Conservation (phyloP, 2,113 vertebrate species). For the Camelus dromedarius region DNA sequence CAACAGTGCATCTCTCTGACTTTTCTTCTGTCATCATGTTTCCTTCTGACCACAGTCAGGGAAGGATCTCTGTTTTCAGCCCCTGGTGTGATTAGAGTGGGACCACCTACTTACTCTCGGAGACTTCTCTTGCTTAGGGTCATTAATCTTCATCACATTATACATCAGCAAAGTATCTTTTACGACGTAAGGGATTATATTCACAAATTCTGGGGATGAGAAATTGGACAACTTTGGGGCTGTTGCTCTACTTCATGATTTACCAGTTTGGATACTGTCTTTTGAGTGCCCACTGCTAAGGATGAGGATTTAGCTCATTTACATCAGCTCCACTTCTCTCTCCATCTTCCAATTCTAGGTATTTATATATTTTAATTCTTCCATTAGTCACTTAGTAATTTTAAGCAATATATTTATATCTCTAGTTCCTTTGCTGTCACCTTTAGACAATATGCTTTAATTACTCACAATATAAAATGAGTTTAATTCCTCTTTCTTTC, state of each 20-base stretch:
- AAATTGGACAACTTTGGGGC: background rate
- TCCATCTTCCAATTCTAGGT: background rate
- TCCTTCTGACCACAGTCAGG: background rate
- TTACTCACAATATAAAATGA: background rate
- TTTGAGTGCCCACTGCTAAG: background rate
- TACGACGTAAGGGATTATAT: background rate
- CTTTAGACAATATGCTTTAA: background rate
- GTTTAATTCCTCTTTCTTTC: background rate
- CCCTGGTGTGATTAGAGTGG: background rate
- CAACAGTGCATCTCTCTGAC: background rate
- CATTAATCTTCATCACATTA: background rate
- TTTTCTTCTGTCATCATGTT: background rate
- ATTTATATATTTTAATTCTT: constrained; percentile 1
- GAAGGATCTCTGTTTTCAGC: background rate
- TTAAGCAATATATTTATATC: background rate
- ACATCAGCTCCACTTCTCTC: background rate
- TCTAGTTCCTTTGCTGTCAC: background rate
- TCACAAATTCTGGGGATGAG: background rate
- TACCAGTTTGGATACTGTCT: background rate
- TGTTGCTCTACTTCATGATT: background rate
- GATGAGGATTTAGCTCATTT: background rate
- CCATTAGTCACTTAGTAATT: background rate
- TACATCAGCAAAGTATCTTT: background rate
- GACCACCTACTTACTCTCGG: background rate
- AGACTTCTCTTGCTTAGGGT: background rate